Evolutionary conservation across 2,113 vertebrate species (phyloP).

Genomic region (rabbit (Oryctolagus cuniculus)): mOryCun1.1 NC_091443.1:38799501-38800000

Average conservation of each 20-base stretch:
- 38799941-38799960: background rate
- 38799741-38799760: background rate
- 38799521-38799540: background rate
- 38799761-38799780: background rate
- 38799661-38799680: conserved; percentile 14
- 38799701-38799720: background rate
- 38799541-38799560: conserved; percentile 9
- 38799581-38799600: background rate
- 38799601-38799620: background rate
- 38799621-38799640: background rate
- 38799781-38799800: background rate
- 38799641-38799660: background rate
- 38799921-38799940: background rate
- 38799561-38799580: background rate
- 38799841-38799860: background rate
- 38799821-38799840: background rate
- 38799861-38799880: background rate
- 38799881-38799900: background rate
- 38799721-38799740: background rate
- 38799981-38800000: background rate
- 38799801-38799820: background rate
- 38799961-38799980: background rate
- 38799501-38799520: conserved; percentile 20
- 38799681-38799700: background rate
- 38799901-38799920: background rate